These are phyloP conservation scores for Semibalanus balanoides DNA, from an alignment of 1,140 invertebrate genomes.

Conservation along the genomic window DNA sequence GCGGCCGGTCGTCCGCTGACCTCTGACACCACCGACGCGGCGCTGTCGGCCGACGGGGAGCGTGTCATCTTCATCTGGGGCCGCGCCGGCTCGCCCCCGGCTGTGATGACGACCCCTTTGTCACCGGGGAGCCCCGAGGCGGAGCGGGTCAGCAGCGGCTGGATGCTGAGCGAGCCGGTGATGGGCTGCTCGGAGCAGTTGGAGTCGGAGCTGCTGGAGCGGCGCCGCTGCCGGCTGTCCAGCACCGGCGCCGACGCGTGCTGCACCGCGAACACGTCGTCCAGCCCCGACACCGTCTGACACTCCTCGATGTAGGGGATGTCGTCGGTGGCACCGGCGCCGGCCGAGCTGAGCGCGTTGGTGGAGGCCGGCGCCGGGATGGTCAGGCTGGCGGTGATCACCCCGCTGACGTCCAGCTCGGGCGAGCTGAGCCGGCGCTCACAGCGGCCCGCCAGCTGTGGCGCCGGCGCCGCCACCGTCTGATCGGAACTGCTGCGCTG, in stretches of 20 bases:
- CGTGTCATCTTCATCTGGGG: neutral
- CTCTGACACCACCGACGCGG: too few relatives aligned
- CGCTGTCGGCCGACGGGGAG: neutral
- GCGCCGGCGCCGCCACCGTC: slow-evolving; percentile 18
- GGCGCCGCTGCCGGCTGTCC: neutral
- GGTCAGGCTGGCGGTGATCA: slow-evolving; percentile 64
- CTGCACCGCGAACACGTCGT: slow-evolving; percentile 1
- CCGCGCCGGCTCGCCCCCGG: neutral
- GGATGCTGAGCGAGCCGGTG: slow-evolving; percentile 31
- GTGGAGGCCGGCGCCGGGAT: slow-evolving; percentile 42
- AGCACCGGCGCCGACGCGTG: neutral
- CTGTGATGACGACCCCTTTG: neutral
- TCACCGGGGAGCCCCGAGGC: neutral
- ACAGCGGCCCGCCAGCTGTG: slow-evolving; percentile 8
- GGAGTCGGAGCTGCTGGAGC: slow-evolving; percentile 29
- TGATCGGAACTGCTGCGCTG: slow-evolving; percentile 19
- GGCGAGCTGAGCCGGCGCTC: slow-evolving; percentile 17
- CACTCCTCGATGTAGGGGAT: slow-evolving; percentile 55
- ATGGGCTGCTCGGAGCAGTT: slow-evolving; percentile 31
- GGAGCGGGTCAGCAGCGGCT: slow-evolving; percentile 14
- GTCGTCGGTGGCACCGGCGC: slow-evolving; percentile 48
- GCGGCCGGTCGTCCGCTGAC: too few relatives aligned
- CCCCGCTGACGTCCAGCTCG: slow-evolving; percentile 30
- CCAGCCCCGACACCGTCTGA: neutral
- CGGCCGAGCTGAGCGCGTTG: slow-evolving; percentile 30